These are phyloP conservation scores for Chloropsis hardwickii DNA, from an alignment of 2,113 vertebrate genomes.

Conservation along the genomic window DNA sequence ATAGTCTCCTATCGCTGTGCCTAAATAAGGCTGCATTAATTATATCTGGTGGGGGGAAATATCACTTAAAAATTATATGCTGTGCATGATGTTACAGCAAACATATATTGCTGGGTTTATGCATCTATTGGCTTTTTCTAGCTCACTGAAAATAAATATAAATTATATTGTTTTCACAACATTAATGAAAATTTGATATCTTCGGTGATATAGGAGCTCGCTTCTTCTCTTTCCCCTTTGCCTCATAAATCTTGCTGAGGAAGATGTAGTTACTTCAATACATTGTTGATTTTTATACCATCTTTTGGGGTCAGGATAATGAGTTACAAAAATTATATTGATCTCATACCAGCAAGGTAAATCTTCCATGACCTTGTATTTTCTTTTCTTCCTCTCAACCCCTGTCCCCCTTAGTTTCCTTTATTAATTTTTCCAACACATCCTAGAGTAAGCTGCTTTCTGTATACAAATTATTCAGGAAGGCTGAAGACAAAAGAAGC, in stretches of 20 bases:
- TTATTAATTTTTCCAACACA: background rate
- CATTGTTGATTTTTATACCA: conserved; percentile 65
- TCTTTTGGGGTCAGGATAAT: conserved; percentile 55
- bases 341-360: conserved; percentile 58
- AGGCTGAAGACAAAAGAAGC: background rate
- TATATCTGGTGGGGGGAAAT: background rate
- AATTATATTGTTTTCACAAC: conserved; percentile 23
- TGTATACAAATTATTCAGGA: background rate
- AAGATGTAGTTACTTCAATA: conserved; percentile 70
- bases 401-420: background rate
- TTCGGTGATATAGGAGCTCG: background rate
- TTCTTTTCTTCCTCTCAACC: background rate
- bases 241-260: conserved; percentile 70
- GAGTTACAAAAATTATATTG: conserved; percentile 70
- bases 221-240: background rate
- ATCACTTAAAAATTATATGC: background rate
- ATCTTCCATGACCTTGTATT: conserved; percentile 68
- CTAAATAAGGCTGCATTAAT: background rate
- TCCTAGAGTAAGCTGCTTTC: background rate
- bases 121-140: background rate
- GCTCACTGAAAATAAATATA: conserved; percentile 36
- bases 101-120: background rate
- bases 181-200: conserved; percentile 53
- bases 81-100: background rate
- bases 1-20: background rate